phyloP scores from a whole-genome alignment of 2,888 invertebrate genomes.

The Antheraea yamamai region DNA sequence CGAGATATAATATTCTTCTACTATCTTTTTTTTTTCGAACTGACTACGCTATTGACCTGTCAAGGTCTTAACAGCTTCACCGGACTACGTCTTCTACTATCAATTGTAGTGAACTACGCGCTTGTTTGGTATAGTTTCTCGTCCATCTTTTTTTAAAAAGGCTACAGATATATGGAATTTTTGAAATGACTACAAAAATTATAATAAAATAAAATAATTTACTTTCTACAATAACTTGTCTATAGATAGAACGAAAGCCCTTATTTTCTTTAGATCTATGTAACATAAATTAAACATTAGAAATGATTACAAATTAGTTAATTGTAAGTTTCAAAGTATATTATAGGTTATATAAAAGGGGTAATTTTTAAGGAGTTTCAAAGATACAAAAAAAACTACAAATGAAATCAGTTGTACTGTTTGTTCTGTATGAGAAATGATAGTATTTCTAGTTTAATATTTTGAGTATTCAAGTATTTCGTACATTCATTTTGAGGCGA shows the following conservation, averaged over 20 bases:
- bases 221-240: slow-evolving; percentile 3
- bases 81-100: too few species aligned
- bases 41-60: too few species aligned
- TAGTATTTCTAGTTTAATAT: neutral
- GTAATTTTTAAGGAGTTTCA: neutral
- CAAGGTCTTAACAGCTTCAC: too few species aligned
- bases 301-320: neutral
- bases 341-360: neutral
- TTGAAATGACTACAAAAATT: neutral
- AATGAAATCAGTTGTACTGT: slow-evolving; percentile 4
- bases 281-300: neutral
- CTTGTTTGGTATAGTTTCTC: neutral
- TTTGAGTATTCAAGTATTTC: neutral
- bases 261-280: neutral
- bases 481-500: too few species aligned
- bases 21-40: too few species aligned
- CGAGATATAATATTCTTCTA: neutral
- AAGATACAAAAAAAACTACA: neutral
- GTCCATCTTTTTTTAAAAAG: slow-evolving; percentile 2
- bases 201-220: slow-evolving; percentile 4
- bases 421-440: neutral
- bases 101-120: neutral
- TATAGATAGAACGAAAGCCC: neutral
- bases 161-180: slow-evolving; percentile 26
- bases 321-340: neutral